These are phyloP conservation scores for Periphyllus acericola DNA, from an alignment of 2,888 invertebrate genomes.

Conservation along the genomic window DNA sequence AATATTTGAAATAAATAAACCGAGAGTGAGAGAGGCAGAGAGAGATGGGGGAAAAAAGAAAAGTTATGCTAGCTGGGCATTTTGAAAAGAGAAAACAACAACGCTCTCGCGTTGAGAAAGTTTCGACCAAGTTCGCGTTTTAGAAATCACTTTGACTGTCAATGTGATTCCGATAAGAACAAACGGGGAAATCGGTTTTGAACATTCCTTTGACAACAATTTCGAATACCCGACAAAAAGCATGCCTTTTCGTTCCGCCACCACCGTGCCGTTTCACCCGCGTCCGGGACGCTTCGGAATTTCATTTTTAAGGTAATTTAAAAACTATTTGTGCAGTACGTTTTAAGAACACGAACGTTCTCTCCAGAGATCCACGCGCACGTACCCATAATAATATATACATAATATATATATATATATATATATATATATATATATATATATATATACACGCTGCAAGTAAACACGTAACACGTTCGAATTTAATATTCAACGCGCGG, in stretches of 20 bases:
- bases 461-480: no score
- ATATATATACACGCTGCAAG: no score
- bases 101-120: conserved; percentile 3
- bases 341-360: no score
- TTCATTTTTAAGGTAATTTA: conserved; percentile 38
- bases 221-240: conserved; percentile 26
- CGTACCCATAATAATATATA: no score
- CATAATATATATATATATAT: no score
- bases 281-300: not conserved
- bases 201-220: conserved; percentile 38
- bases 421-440: no score
- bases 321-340: conserved; percentile 10
- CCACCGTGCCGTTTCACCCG: not conserved
- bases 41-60: not conserved
- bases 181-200: conserved; percentile 38
- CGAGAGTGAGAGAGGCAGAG: not conserved
- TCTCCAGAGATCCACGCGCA: no score
- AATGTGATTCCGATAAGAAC: conserved; percentile 46
- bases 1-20: conserved; percentile 25
- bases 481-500: no score
- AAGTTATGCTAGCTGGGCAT: conserved; percentile 8
- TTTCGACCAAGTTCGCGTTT: conserved; percentile 43
- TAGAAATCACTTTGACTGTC: conserved; percentile 54
- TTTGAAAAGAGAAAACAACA: conserved; percentile 32
- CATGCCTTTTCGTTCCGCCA: not conserved